Evolutionary conservation across 1,140 invertebrate genomes (phyloP).

Genomic region (Bombus fervidus): DNA sequence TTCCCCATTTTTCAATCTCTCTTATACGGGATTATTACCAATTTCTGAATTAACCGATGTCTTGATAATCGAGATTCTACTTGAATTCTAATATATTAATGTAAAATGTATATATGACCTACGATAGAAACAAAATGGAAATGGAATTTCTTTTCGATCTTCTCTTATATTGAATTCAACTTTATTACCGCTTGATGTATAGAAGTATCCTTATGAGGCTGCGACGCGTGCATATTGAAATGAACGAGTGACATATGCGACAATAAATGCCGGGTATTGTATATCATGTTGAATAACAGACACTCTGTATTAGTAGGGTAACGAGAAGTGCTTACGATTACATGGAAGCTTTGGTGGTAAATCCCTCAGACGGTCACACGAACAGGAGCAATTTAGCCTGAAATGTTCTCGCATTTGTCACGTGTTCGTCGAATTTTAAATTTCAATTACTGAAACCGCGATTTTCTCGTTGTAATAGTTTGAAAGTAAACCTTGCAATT

Average conservation of each 20-base stretch:
- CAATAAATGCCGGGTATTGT: background rate
- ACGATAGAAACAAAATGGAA: background rate
- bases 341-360: constrained; percentile 21
- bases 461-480: background rate
- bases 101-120: too few relatives aligned
- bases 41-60: background rate
- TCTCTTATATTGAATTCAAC: background rate
- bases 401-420: constrained; percentile 16
- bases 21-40: background rate
- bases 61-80: background rate
- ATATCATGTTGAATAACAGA: background rate
- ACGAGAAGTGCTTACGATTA: constrained; percentile 21
- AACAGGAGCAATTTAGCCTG: constrained; percentile 1
- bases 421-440: background rate
- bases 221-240: constrained; percentile 25
- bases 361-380: background rate
- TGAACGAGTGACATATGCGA: background rate
- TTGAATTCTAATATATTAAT: background rate
- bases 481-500: background rate
- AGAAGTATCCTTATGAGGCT: constrained; percentile 7
- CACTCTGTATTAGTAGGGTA: background rate
- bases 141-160: background rate
- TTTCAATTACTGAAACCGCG: background rate
- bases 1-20: background rate
- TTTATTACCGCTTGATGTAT: constrained; percentile 37